These are phyloP conservation scores for Agrilus biguttatus DNA, from an alignment of 2,888 invertebrate genomes.

Conservation along the genomic window DNA sequence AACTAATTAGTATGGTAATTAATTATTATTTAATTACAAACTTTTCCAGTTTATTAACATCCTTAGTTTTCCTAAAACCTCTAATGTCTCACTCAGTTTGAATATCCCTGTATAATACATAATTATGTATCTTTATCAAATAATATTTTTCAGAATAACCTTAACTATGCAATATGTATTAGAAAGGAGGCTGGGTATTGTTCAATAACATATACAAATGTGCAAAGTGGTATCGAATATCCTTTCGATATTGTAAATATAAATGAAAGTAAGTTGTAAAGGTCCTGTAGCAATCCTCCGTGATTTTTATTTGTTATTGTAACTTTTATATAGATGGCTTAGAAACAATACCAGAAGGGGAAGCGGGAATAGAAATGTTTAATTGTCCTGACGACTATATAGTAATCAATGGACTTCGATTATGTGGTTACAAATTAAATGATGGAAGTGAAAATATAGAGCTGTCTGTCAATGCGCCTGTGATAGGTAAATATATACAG, in stretches of 20 bases:
- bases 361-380: conserved; percentile 60
- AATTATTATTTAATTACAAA: too few relatives aligned
- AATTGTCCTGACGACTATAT: conserved; percentile 67
- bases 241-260: conserved; percentile 55
- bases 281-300: too few relatives aligned
- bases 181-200: conserved; percentile 46
- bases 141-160: conserved; percentile 47
- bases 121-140: too few relatives aligned
- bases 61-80: too few relatives aligned
- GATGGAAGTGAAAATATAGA: conserved; percentile 49
- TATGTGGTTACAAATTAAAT: conserved; percentile 62
- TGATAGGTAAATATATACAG: conserved; percentile 39
- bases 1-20: too few relatives aligned
- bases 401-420: conserved; percentile 48
- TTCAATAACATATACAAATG: conserved; percentile 47
- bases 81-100: too few relatives aligned
- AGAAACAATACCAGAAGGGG: conserved; percentile 46
- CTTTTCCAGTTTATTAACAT: too few relatives aligned
- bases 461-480: conserved; percentile 51
- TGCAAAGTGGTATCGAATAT: conserved; percentile 34
- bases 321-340: conserved; percentile 37
- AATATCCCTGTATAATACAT: too few relatives aligned
- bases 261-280: conserved; percentile 40
- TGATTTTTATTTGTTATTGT: background rate
- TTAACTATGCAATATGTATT: conserved; percentile 65